phyloP scores from a whole-genome alignment of 1,140 invertebrate species.

The Hycleus cichorii region DNA sequence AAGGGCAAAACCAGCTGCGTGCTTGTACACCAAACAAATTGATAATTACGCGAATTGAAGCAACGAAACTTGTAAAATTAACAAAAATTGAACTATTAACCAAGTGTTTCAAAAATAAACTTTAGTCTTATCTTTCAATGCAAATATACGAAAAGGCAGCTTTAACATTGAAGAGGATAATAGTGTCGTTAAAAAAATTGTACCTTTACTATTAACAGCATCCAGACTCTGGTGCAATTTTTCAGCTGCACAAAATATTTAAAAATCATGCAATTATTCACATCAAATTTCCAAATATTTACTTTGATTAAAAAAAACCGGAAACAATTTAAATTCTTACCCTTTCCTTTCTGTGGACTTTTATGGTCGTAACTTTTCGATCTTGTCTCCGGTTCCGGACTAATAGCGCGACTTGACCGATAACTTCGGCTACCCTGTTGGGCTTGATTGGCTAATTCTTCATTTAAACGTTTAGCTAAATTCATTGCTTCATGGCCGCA shows the following conservation, averaged over 20 bases:
- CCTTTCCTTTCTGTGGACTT: conserved; percentile 41
- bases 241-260: conserved; percentile 43
- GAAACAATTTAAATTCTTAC: conserved; percentile 35
- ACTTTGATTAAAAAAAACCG: too few relatives aligned
- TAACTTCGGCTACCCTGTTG: conserved; percentile 41
- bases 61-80: too few relatives aligned
- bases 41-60: too few relatives aligned
- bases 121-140: too few relatives aligned
- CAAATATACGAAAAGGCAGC: too few relatives aligned
- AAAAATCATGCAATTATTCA: conserved; percentile 18
- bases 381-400: conserved; percentile 49
- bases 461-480: conserved; percentile 62
- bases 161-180: too few relatives aligned
- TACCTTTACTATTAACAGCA: conserved; percentile 56
- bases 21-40: too few relatives aligned
- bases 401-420: conserved; percentile 41
- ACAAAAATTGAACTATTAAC: too few relatives aligned
- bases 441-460: conserved; percentile 57
- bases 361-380: conserved; percentile 55
- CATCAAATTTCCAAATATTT: background rate
- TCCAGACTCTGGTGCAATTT: conserved; percentile 57
- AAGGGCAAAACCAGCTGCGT: too few relatives aligned
- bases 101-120: too few relatives aligned
- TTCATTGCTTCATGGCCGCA: conserved; percentile 70
- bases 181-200: background rate